Percentiles rank a stretch among this genome's conserved stretches.
Conservation (phyloP, 2,888 invertebrate species). For the Leptinotarsa juncta region DNA sequence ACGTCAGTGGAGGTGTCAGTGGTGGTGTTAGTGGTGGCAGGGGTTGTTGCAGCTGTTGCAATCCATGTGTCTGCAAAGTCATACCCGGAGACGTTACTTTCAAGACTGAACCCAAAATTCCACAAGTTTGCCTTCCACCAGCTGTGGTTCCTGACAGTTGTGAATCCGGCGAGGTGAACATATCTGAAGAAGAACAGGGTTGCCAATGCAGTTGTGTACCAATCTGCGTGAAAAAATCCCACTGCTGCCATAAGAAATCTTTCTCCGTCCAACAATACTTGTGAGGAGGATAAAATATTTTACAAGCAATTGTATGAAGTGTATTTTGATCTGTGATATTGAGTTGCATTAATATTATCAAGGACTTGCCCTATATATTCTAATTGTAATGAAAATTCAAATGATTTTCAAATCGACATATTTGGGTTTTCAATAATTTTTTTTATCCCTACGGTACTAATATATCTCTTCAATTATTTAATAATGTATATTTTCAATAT, state of each 20-base stretch:
- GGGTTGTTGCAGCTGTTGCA: constrained; percentile 25
- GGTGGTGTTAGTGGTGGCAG: constrained; percentile 14
- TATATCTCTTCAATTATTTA: not conserved
- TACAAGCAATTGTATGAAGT: constrained; percentile 37
- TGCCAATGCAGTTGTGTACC: constrained; percentile 34
- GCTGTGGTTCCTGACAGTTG: constrained; percentile 36
- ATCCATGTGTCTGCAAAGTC: constrained; percentile 40
- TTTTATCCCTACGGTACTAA: not conserved
- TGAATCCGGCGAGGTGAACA: constrained; percentile 37
- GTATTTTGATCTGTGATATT: constrained; percentile 1
- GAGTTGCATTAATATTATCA: not conserved
- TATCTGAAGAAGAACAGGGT: constrained; percentile 23
- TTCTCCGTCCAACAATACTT: constrained; percentile 25
- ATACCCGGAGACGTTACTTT: constrained; percentile 55
- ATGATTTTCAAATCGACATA: too few species aligned
- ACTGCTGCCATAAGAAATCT: constrained; percentile 31
- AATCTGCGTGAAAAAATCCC: constrained; percentile 26
- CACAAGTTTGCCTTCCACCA: constrained; percentile 36
- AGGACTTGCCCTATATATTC: too few species aligned
- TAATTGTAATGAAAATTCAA: too few species aligned
- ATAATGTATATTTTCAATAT: too few species aligned
- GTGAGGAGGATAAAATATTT: constrained; percentile 13
- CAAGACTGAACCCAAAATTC: constrained; percentile 47
- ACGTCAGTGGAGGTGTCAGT: not conserved
- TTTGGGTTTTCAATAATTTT: too few species aligned